Conservation (phyloP, 2,113 vertebrate genomes). For the rat (Rattus norvegicus) region DNA sequence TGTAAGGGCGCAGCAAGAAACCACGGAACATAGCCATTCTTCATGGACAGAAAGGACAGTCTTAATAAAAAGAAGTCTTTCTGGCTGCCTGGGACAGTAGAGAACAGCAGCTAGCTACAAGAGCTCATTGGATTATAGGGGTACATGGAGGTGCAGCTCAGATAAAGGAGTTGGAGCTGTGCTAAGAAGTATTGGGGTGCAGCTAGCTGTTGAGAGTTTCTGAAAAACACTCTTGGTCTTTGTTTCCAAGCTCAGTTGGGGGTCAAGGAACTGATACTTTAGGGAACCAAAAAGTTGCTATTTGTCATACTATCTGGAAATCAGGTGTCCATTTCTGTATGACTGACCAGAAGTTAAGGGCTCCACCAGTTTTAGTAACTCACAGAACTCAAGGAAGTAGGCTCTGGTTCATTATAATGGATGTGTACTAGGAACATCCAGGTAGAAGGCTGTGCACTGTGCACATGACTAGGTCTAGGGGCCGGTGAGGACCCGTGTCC, state of each 20-base stretch:
- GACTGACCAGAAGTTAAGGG: background rate
- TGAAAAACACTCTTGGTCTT: background rate
- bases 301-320: background rate
- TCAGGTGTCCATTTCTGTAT: background rate
- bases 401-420: background rate
- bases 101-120: background rate
- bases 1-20: background rate
- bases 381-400: background rate
- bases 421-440: background rate
- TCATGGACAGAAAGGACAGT: background rate
- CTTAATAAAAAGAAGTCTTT: background rate
- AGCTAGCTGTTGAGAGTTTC: background rate
- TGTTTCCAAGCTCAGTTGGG: background rate
- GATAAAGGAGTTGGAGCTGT: background rate
- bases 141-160: background rate
- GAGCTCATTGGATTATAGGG: background rate
- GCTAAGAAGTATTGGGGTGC: background rate
- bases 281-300: background rate
- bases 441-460: no score
- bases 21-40: background rate
- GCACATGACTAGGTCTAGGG: background rate
- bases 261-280: background rate
- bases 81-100: background rate
- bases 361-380: background rate
- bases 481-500: accelerated